phyloP scores from a whole-genome alignment of 2,888 invertebrate species.

The Pomacea canaliculata region DNA sequence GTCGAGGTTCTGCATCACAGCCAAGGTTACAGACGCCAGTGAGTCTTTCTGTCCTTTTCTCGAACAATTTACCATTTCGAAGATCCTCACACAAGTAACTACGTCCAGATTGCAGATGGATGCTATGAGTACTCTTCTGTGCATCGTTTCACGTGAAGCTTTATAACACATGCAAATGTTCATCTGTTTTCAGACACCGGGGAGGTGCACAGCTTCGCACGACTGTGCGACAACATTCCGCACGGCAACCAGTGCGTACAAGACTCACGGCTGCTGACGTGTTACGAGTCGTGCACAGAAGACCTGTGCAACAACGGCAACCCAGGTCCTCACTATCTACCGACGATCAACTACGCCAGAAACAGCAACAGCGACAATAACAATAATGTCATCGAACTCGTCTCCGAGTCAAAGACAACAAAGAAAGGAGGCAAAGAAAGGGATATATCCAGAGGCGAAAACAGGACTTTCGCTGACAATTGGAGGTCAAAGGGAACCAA shows the following conservation, averaged over 20 bases:
- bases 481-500: no score
- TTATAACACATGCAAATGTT: no score
- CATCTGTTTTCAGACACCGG: slow-evolving; percentile 28
- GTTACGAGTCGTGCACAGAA: slow-evolving; percentile 38
- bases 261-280: slow-evolving; percentile 37
- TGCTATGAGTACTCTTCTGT: no score
- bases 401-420: background rate
- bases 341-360: slow-evolving; percentile 25
- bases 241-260: slow-evolving; percentile 39
- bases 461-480: no score
- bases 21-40: slow-evolving; percentile 42
- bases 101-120: no score
- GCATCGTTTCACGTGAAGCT: no score
- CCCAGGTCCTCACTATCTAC: slow-evolving; percentile 34
- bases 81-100: background rate
- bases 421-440: background rate
- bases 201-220: slow-evolving; percentile 36
- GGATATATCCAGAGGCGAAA: no score
- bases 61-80: no score
- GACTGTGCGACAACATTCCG: slow-evolving; percentile 39
- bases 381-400: background rate
- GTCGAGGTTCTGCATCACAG: slow-evolving; percentile 35
- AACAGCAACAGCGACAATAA: background rate
- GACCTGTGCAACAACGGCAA: slow-evolving; percentile 41
- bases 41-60: background rate